phyloP scores from a whole-genome alignment of 2,888 invertebrate genomes.

The Lysandra coridon region DNA sequence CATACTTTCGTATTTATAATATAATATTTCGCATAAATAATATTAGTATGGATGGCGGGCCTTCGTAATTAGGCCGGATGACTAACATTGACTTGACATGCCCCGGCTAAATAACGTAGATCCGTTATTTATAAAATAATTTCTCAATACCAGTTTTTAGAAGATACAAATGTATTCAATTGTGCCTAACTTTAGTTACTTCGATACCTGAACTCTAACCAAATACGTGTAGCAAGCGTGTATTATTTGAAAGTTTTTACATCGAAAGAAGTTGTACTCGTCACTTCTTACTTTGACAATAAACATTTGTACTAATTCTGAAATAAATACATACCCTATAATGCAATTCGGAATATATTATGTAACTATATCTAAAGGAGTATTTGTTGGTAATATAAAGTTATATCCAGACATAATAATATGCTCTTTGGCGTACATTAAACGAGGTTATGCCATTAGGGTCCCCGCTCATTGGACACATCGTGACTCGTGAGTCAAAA shows the following conservation, averaged over 20 bases:
- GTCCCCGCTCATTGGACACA: not conserved
- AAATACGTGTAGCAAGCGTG: slow-evolving; percentile 20
- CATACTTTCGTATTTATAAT: too few relatives aligned
- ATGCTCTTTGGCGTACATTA: slow-evolving; percentile 43
- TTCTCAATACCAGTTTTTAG: too few relatives aligned
- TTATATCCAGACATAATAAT: slow-evolving; percentile 39
- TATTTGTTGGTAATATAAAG: slow-evolving; percentile 44
- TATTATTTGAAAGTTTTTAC: slow-evolving; percentile 5
- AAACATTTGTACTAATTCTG: slow-evolving; percentile 42
- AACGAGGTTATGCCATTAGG: slow-evolving; percentile 35
- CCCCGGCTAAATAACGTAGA: too few relatives aligned
- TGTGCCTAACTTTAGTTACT: not conserved
- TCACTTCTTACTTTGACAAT: slow-evolving; percentile 37
- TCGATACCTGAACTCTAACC: not conserved
- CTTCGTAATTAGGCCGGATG: too few relatives aligned
- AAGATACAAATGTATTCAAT: too few relatives aligned
- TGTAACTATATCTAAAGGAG: slow-evolving; percentile 42
- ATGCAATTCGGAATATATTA: slow-evolving; percentile 35
- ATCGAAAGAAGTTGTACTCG: slow-evolving; percentile 33
- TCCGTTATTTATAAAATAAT: too few relatives aligned
- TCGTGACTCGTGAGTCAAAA: not conserved
- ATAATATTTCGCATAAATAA: too few relatives aligned
- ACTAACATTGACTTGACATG: too few relatives aligned
- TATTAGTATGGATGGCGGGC: too few relatives aligned
- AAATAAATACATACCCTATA: slow-evolving; percentile 39